A percentile compares a stretch with the other conserved stretches of the same genome.
These are phyloP conservation scores for Hephaestus fuliginosus DNA, from an alignment of 2,797 vertebrate species.

Conservation along the genomic window DNA sequence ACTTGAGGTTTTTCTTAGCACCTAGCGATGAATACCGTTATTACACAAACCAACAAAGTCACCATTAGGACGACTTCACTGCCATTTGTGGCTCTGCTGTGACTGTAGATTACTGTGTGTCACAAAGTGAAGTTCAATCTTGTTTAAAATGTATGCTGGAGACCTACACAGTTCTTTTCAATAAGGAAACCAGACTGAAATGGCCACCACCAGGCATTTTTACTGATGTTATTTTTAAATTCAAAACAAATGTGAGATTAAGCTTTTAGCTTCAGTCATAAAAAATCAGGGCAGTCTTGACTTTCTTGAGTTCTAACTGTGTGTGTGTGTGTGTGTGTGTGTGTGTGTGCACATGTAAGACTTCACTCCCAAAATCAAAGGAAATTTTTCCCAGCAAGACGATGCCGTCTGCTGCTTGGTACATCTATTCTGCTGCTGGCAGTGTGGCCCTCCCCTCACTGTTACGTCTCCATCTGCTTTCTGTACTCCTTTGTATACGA, in stretches of 20 bases:
- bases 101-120: neutral
- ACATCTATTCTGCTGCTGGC: slow-evolving; percentile 55
- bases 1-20: slow-evolving; percentile 3
- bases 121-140: neutral
- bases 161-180: neutral
- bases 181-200: slow-evolving; percentile 9
- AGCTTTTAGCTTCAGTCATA: neutral
- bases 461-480: slow-evolving; percentile 60
- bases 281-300: neutral
- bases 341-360: neutral
- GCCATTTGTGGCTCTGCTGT: neutral
- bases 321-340: neutral
- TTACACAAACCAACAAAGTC: neutral
- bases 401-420: slow-evolving; percentile 37
- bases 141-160: neutral
- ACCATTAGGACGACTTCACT: neutral
- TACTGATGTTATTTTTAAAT: neutral
- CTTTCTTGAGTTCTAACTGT: slow-evolving; percentile 5
- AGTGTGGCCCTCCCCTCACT: slow-evolving; percentile 41
- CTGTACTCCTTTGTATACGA: slow-evolving; percentile 44
- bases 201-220: neutral
- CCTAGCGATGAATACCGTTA: neutral
- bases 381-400: slow-evolving; percentile 35
- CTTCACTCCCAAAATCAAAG: slow-evolving; percentile 55
- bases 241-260: slow-evolving; percentile 24